phyloP scores from a whole-genome alignment of 23 tunicate species.

The Phallusia fumigata region DNA sequence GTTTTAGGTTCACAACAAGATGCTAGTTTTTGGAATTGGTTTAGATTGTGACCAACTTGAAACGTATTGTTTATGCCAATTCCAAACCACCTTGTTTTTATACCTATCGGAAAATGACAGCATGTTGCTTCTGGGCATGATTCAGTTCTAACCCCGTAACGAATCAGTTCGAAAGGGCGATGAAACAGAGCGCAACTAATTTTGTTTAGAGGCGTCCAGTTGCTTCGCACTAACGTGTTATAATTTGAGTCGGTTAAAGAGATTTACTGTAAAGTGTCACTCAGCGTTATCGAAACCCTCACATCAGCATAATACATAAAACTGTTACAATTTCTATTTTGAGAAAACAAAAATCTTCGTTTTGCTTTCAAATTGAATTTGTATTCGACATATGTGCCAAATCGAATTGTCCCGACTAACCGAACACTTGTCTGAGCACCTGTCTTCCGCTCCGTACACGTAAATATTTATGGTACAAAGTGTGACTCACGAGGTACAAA shows the following conservation, averaged over 20 bases:
- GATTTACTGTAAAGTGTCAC: not conserved
- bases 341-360: no score
- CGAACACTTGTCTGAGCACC: slow-evolving; percentile 7
- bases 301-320: no score
- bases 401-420: not conserved
- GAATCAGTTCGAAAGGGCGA: slow-evolving; percentile 8
- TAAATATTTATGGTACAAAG: slow-evolving; percentile 8
- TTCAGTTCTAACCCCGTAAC: not conserved
- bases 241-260: not conserved
- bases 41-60: not conserved
- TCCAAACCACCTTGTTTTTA: not conserved
- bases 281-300: not conserved
- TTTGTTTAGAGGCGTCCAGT: slow-evolving; percentile 6
- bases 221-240: not conserved
- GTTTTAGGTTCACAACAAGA: not conserved
- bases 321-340: no score
- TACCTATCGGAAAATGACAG: not conserved
- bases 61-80: not conserved
- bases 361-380: no score
- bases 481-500: not conserved
- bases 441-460: slow-evolving; percentile 11
- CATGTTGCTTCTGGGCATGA: not conserved
- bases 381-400: not conserved
- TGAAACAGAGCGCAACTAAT: slow-evolving; percentile 1
- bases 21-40: not conserved